Evolutionary conservation across 1,140 invertebrate species (phyloP).

Genomic region (Rhopalosiphum maidis): DNA sequence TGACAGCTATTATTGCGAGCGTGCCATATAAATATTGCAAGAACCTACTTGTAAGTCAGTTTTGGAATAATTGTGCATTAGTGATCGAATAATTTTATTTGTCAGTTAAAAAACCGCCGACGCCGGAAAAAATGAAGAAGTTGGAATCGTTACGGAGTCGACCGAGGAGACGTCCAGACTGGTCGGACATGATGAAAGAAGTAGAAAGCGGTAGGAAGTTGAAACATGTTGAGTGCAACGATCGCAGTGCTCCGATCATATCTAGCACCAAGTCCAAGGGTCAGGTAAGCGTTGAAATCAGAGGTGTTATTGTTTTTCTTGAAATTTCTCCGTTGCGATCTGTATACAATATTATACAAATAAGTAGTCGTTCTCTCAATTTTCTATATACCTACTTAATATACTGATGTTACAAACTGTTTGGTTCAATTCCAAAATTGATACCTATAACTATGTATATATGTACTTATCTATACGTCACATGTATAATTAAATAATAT

Average conservation of each 20-base stretch:
- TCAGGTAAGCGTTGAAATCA: slow-evolving; percentile 63
- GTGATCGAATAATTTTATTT: neutral
- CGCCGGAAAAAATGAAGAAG: slow-evolving; percentile 60
- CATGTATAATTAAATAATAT: no score
- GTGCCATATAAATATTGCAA: neutral
- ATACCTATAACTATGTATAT: no score
- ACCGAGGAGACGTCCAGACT: slow-evolving; percentile 82
- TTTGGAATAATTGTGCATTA: neutral
- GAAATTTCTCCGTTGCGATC: neutral
- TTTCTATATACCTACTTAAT: neutral
- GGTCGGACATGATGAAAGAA: slow-evolving; percentile 89
- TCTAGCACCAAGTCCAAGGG: slow-evolving; percentile 67
- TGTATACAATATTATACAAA: neutral
- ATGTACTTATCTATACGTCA: no score
- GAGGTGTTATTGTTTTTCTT: neutral
- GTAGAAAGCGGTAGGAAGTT: slow-evolving; percentile 79
- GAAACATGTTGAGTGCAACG: slow-evolving; percentile 82
- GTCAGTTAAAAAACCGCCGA: slow-evolving; percentile 55
- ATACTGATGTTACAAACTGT: neutral
- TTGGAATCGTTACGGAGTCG: slow-evolving; percentile 73
- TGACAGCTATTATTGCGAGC: neutral
- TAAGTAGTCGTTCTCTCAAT: neutral
- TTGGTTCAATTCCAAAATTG: neutral
- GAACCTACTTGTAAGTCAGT: neutral
- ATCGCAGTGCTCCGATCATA: slow-evolving; percentile 72